Percentiles rank a stretch among this genome's conserved stretches.
Conservation (phyloP, 2,113 vertebrate genomes). For the Pluvianellus socialis region DNA sequence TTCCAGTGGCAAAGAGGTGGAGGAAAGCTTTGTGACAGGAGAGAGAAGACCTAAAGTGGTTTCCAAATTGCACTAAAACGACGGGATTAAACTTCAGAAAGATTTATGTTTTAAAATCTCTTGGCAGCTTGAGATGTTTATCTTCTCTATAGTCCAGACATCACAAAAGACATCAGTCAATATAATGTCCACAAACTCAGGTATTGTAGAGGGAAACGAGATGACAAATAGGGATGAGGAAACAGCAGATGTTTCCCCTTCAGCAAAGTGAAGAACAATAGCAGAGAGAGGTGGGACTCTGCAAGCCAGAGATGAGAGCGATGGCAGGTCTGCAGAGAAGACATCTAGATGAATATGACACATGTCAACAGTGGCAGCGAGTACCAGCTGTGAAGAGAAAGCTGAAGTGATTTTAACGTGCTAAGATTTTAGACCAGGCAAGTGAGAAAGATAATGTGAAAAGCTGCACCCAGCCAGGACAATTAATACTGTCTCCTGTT, state of each 20-base stretch:
- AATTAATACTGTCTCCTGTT: conserved; percentile 7
- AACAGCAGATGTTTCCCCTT: conserved; percentile 75
- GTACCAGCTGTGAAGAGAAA: conserved; percentile 18
- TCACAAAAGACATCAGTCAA: conserved; percentile 55
- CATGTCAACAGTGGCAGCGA: background rate
- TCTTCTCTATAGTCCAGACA: conserved; percentile 48
- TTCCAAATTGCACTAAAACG: conserved; percentile 57
- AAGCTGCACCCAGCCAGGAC: background rate
- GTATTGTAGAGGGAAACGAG: conserved; percentile 32
- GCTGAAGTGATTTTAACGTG: background rate
- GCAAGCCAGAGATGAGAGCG: conserved; percentile 15
- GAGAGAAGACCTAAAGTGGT: conserved; percentile 35
- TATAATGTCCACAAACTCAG: conserved; percentile 23
- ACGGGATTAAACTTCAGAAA: conserved; percentile 51
- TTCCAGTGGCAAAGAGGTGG: conserved; percentile 29
- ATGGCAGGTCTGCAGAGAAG: conserved; percentile 41
- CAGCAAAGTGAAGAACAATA: conserved; percentile 59
- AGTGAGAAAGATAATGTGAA: background rate
- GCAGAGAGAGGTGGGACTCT: conserved; percentile 21
- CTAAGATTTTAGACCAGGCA: conserved; percentile 1
- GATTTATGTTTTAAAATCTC: conserved; percentile 58
- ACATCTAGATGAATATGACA: background rate
- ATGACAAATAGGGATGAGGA: conserved; percentile 47
- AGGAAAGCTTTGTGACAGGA: conserved; percentile 36
- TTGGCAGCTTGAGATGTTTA: conserved; percentile 42